Conservation (phyloP, 1,140 invertebrate genomes). For the Scylla paramamosain region DNA sequence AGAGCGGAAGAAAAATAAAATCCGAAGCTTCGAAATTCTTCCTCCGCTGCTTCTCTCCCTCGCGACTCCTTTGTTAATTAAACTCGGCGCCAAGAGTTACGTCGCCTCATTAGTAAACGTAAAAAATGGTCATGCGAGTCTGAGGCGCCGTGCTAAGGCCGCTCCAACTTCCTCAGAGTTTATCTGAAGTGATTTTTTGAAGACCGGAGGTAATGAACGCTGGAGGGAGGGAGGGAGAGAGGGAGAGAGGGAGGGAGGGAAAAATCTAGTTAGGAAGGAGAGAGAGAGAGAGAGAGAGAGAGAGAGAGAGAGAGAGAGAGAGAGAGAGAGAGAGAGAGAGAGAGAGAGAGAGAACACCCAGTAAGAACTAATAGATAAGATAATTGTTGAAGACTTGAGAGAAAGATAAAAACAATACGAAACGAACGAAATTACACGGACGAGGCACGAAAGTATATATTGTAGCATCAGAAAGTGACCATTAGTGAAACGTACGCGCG, state of each 20-base stretch:
- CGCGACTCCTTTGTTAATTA: conserved; percentile 22
- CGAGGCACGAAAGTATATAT: background rate
- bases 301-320: conserved; percentile 51
- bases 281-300: conserved; percentile 36
- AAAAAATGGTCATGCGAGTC: conserved; percentile 7
- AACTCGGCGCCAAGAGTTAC: background rate
- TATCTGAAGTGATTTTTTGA: conserved; percentile 1
- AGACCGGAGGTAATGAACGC: background rate
- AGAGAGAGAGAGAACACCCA: background rate
- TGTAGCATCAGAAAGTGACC: background rate
- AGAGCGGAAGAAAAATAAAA: background rate
- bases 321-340: conserved; percentile 27
- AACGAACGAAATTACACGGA: background rate
- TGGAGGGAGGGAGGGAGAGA: background rate
- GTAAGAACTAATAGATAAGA: background rate
- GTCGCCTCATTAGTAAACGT: conserved; percentile 13
- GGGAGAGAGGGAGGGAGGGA: background rate
- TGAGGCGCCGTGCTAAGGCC: background rate
- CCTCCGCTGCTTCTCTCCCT: background rate
- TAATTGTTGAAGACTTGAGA: background rate
- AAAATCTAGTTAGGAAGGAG: conserved; percentile 17
- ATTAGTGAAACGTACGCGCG: background rate
- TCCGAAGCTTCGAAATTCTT: background rate
- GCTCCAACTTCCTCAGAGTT: background rate
- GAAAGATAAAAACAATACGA: conserved; percentile 34